These are phyloP conservation scores for Phytoseiulus persimilis DNA, from an alignment of 2,888 invertebrate species.

Conservation along the genomic window DNA sequence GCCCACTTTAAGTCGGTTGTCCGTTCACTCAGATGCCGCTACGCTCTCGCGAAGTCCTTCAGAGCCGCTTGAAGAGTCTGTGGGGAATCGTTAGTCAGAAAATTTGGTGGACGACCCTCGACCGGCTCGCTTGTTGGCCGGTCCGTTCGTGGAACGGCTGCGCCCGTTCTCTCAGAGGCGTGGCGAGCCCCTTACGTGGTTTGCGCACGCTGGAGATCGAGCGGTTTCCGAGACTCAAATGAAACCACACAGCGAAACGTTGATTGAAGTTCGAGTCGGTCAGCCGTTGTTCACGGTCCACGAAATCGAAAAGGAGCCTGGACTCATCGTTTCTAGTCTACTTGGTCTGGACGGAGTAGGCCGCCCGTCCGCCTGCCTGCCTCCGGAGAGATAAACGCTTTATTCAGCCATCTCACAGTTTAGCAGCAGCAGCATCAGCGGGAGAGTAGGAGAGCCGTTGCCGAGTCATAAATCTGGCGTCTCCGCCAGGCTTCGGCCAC, in stretches of 20 bases:
- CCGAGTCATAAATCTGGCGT: slow-evolving; percentile 5
- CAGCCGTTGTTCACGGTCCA: too few species aligned
- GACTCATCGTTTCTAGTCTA: neutral
- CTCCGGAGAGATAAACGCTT: neutral
- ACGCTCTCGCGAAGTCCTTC: neutral
- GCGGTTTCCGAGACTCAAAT: too few species aligned
- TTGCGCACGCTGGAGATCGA: too few species aligned
- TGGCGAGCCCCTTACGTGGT: too few species aligned
- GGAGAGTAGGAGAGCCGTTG: neutral
- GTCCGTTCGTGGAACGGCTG: neutral
- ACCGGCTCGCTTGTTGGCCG: neutral
- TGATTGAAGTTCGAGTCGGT: too few species aligned
- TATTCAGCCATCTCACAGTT: neutral
- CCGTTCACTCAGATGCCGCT: neutral
- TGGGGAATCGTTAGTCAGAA: neutral
- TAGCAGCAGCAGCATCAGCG: neutral
- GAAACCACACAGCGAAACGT: too few species aligned
- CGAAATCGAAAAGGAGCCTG: neutral
- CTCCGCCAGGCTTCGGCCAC: neutral
- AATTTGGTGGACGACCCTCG: neutral
- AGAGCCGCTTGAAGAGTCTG: neutral
- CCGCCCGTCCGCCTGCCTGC: neutral
- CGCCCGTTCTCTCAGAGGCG: neutral
- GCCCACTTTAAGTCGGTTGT: neutral
- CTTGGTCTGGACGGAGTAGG: neutral